Base-by-base conservation (phyloP, 2,113 vertebrate genomes). In the Desmodus rotundus region DNA sequence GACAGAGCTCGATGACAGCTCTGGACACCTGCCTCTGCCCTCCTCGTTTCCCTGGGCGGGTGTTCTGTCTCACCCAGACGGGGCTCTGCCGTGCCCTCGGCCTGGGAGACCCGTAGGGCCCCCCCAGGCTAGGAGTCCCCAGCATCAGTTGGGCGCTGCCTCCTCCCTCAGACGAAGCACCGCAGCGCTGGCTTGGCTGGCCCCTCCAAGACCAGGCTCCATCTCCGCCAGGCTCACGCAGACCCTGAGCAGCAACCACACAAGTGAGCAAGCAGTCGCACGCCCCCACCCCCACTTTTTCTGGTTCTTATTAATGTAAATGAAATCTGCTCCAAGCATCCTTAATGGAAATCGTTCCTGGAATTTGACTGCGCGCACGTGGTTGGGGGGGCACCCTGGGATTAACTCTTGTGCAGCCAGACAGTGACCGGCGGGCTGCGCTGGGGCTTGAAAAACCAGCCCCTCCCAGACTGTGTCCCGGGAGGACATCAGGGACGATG, bases 281-380 rank as follows among this genome's bases (percentile, higher is more conserved):
- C 50, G 15, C 52, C n/a, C 67, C 73, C 87, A 96, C 63, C 70
- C 68, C 20, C 70, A 43, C 70, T 96, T 97, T 97, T 96, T 97
- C 97, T 98, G 97, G 96, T 98, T 98, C 96, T 97, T 97, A 98
- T 98, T 98, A 98, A 98, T 98, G 97, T 98, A 98, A 98, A 98
- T 98, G 97, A 98, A 97, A 97, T 97, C 96, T 91, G 96, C 97
- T 98, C 85, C 4, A 56, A 97, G 97, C 43, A 56, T 94, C 91
- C 91, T 97, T 97, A 97, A 97, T 97, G 96, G 96, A 96, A 97
- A 97, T 95, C 95, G 96, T 96, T 97, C 95, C 96, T 97, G 97
- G 97, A 97, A 97, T 98, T 97, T 96, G 95, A 93, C 87, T 95
- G 94, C 83, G 93, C 93, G 95, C 94, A 94, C 90, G 78, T 93